phyloP scores from a whole-genome alignment of 2,888 invertebrate genomes.

The Drosophila monieri region DNA sequence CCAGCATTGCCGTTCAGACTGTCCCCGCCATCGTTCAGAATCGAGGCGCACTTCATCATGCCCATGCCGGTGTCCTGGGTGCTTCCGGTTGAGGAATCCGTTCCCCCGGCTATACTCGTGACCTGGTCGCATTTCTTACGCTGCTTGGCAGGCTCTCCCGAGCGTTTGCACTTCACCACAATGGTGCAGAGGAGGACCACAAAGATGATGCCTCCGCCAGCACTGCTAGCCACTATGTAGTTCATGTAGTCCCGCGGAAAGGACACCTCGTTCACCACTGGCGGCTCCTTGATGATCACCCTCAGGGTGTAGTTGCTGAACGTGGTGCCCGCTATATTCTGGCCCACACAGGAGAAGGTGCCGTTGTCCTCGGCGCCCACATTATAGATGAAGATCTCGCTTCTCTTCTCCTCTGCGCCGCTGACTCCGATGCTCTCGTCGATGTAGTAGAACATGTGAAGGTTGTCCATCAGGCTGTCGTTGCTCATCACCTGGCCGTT shows the following conservation, averaged over 20 bases:
- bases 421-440: constrained; percentile 89
- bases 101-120: constrained; percentile 83
- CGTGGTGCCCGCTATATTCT: constrained; percentile 92
- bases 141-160: constrained; percentile 81
- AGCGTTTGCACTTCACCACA: constrained; percentile 85
- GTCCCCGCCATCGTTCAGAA: constrained; percentile 81
- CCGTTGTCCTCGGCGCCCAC: constrained; percentile 92
- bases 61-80: constrained; percentile 85
- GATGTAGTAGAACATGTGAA: constrained; percentile 89
- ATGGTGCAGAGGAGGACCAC: constrained; percentile 88
- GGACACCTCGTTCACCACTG: constrained; percentile 88
- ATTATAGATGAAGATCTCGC: constrained; percentile 91
- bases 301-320: constrained; percentile 92
- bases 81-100: constrained; percentile 62
- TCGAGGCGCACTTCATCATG: constrained; percentile 85
- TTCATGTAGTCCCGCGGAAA: constrained; percentile 90
- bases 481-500: constrained; percentile 92
- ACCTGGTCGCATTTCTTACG: constrained; percentile 86
- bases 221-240: constrained; percentile 88
- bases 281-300: constrained; percentile 90
- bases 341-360: constrained; percentile 93
- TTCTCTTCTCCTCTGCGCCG: constrained; percentile 87
- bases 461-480: constrained; percentile 88
- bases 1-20: constrained; percentile 71
- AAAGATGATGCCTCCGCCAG: constrained; percentile 87